Conservation (phyloP, 1,140 invertebrate genomes). For the Semibalanus balanoides region DNA sequence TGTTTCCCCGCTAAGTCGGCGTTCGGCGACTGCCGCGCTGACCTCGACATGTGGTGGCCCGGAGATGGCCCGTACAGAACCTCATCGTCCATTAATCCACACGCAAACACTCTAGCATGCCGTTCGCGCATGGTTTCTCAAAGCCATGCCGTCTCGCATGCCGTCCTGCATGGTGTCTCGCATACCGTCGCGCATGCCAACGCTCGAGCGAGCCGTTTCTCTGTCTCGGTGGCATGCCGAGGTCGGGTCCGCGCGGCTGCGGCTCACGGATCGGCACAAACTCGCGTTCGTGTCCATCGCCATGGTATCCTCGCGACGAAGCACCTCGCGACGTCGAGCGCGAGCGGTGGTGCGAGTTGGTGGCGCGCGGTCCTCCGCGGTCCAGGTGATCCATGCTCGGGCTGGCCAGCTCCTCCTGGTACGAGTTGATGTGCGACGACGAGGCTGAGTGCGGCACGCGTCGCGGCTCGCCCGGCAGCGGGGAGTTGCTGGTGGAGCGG, state of each 20-base stretch:
- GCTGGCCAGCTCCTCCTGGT: neutral
- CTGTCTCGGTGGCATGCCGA: conserved; percentile 26
- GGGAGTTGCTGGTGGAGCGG: conserved; percentile 14
- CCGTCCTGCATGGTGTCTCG: conserved; percentile 33
- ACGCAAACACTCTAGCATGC: conserved; percentile 38
- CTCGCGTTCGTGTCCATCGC: conserved; percentile 45
- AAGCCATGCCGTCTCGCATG: conserved; percentile 18
- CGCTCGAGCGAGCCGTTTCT: conserved; percentile 26
- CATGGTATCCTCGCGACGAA: conserved; percentile 49
- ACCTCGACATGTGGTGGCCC: conserved; percentile 28
- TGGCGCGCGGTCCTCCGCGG: conserved; percentile 39
- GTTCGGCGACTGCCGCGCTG: conserved; percentile 47
- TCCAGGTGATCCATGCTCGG: conserved; percentile 36
- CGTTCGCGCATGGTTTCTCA: too few species aligned
- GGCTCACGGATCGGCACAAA: conserved; percentile 65
- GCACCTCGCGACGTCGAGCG: conserved; percentile 31
- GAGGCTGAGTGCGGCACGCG: conserved; percentile 17
- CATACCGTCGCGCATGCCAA: too few species aligned
- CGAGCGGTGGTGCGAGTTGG: conserved; percentile 26
- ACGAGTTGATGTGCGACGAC: neutral
- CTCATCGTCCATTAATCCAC: conserved; percentile 42
- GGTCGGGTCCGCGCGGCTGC: conserved; percentile 25
- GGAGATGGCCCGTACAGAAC: conserved; percentile 42
- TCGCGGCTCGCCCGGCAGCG: conserved; percentile 19
- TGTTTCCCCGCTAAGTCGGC: conserved; percentile 31